These are phyloP conservation scores for Elanus axillaris DNA, from an alignment of 2,113 vertebrate genomes.

Conservation along the genomic window DNA sequence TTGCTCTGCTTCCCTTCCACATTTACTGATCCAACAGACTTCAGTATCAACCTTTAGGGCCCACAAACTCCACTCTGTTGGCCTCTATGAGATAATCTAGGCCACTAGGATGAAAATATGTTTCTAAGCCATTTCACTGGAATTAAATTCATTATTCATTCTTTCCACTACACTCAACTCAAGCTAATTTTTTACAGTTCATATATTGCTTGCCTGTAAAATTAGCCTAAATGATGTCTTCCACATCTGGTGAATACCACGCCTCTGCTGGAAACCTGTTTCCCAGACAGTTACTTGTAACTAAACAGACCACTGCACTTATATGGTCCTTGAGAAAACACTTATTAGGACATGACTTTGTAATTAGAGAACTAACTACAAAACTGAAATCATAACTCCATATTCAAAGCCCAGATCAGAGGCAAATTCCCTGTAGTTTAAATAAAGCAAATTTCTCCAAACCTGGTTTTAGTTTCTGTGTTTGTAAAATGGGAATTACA, in stretches of 20 bases:
- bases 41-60: background rate
- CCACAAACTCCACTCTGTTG: no score
- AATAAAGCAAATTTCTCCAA: background rate
- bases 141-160: slow-evolving; percentile 14
- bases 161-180: background rate
- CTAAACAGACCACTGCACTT: background rate
- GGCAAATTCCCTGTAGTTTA: background rate
- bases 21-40: background rate
- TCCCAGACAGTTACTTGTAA: background rate
- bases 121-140: background rate
- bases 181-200: background rate
- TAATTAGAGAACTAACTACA: background rate
- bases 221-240: background rate
- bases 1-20: background rate
- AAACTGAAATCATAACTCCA: background rate
- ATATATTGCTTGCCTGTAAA: background rate
- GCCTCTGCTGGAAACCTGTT: background rate
- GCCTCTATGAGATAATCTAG: background rate
- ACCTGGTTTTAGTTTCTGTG: background rate
- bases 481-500: background rate
- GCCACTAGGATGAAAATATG: background rate
- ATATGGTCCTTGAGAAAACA: background rate
- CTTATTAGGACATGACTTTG: background rate
- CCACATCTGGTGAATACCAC: background rate
- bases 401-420: background rate